These are phyloP conservation scores for Alouatta caraya DNA, from an alignment of 2,797 vertebrate species.

Conservation along the genomic window DNA sequence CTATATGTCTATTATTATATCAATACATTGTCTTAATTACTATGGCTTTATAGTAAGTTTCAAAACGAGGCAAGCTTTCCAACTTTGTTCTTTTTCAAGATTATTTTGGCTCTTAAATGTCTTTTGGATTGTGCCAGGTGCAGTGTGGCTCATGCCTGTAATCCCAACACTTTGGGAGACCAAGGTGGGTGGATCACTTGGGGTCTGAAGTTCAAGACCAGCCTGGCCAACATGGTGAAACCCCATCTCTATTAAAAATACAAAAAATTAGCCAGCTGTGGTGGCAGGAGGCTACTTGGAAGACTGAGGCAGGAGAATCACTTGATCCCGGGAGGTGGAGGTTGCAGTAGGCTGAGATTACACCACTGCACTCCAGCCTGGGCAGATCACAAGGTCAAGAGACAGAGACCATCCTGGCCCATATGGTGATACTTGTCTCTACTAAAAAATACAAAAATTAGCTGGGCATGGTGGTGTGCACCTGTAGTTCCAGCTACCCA, in stretches of 20 bases:
- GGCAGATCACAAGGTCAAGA: too few species aligned
- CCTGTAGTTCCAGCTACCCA: neutral
- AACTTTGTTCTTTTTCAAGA: neutral
- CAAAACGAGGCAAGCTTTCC: neutral
- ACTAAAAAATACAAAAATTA: too few species aligned
- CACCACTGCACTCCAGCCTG: neutral
- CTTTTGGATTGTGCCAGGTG: neutral
- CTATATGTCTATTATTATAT: neutral
- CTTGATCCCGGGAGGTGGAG: neutral
- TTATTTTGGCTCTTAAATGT: neutral
- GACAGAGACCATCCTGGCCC: too few species aligned
- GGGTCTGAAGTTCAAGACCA: neutral
- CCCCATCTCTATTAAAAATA: neutral
- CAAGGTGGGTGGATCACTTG: neutral
- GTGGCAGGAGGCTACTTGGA: neutral
- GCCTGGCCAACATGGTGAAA: neutral
- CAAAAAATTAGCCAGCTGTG: neutral
- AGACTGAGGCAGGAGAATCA: neutral
- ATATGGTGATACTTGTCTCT: too few species aligned
- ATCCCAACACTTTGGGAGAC: neutral
- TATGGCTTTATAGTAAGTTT: neutral
- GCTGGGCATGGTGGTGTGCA: too few species aligned
- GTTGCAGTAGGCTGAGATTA: neutral
- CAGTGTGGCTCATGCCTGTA: neutral
- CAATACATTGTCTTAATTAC: neutral